A percentile compares a stretch with the other conserved stretches of the same genome.
These are phyloP conservation scores for Triplophysa dalaica DNA, from an alignment of 2,113 vertebrate genomes.

Conservation along the genomic window DNA sequence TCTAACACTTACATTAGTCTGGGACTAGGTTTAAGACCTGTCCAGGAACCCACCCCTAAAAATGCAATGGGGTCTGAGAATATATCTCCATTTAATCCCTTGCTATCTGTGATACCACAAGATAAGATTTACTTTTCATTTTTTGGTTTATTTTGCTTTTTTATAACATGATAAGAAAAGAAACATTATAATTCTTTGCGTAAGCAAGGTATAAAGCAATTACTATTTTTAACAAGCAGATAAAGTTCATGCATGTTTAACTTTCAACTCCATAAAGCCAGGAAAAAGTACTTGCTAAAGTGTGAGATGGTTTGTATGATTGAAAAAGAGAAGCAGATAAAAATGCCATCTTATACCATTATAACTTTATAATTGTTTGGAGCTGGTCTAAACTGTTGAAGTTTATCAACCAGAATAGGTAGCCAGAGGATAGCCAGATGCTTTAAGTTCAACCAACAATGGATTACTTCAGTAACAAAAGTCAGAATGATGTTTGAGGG, in stretches of 20 bases:
- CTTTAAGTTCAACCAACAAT: slow-evolving; percentile 15
- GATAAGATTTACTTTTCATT: too few relatives aligned
- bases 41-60: too few relatives aligned
- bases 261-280: slow-evolving; percentile 13
- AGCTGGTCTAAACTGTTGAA: too few relatives aligned
- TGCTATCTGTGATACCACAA: too few relatives aligned
- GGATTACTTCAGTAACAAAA: slow-evolving; percentile 49
- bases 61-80: too few relatives aligned
- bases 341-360: neutral
- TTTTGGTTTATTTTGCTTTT: too few relatives aligned
- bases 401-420: too few relatives aligned
- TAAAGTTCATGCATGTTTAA: slow-evolving; percentile 21
- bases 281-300: slow-evolving; percentile 29
- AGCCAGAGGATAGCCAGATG: too few relatives aligned
- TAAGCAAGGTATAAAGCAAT: neutral
- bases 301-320: neutral
- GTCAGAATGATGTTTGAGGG: slow-evolving; percentile 42
- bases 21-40: too few relatives aligned
- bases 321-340: slow-evolving; percentile 27
- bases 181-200: neutral
- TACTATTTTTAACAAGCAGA: neutral
- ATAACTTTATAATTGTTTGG: too few relatives aligned
- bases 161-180: neutral
- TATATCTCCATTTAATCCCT: too few relatives aligned
- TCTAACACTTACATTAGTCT: too few relatives aligned